Evolutionary conservation across 2,888 invertebrate genomes (phyloP).

Genomic region (Diarsia mendica): DNA sequence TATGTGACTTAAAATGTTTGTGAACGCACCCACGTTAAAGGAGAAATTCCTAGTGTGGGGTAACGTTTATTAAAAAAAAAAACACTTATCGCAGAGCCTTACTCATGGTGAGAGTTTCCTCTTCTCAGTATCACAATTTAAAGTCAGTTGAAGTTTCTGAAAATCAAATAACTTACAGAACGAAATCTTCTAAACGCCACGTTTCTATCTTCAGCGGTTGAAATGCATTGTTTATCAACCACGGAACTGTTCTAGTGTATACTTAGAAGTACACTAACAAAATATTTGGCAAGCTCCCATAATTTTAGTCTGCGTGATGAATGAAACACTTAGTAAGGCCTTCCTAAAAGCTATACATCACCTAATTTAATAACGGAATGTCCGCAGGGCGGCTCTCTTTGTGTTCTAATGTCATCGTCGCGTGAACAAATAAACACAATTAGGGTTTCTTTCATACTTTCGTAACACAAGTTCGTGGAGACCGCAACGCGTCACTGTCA

Average conservation of each 20-base stretch:
- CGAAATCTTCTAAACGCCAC: not conserved
- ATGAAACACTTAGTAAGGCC: slow-evolving; percentile 54
- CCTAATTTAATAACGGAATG: slow-evolving; percentile 59
- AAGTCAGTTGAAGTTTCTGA: not conserved
- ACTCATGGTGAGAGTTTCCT: not conserved
- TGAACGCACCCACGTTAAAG: no score
- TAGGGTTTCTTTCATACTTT: slow-evolving; percentile 47
- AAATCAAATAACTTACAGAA: not conserved
- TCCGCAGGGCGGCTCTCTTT: slow-evolving; percentile 54
- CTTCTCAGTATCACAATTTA: not conserved
- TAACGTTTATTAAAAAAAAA: no score
- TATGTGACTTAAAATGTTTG: no score
- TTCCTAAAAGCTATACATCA: slow-evolving; percentile 53
- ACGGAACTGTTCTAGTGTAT: slow-evolving; percentile 23
- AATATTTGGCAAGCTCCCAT: slow-evolving; percentile 55
- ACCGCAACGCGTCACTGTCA: slow-evolving; percentile 37
- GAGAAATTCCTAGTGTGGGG: no score
- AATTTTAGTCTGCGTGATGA: slow-evolving; percentile 51
- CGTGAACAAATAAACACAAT: slow-evolving; percentile 62
- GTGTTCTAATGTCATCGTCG: slow-evolving; percentile 56
- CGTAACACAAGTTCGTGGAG: slow-evolving; percentile 17
- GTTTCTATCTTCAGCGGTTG: not conserved
- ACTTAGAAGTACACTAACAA: slow-evolving; percentile 30
- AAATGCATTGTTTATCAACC: slow-evolving; percentile 13
- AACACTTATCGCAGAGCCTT: not conserved